Base-by-base conservation (phyloP, 2,797 vertebrate species). In the Aratinga solstitialis region DNA sequence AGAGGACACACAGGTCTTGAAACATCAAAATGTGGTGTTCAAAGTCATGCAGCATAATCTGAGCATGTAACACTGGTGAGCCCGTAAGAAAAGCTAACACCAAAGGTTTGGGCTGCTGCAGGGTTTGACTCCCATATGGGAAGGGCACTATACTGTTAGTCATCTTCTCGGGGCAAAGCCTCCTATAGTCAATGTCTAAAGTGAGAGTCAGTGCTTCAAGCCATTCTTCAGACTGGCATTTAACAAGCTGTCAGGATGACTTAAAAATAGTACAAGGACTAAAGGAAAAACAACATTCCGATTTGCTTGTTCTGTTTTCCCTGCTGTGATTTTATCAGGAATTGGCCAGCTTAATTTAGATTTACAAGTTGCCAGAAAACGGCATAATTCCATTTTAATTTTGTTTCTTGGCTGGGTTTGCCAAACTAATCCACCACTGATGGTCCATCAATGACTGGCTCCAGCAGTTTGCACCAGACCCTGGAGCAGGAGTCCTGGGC, bases 241-340 rank as follows among this genome's bases (percentile, higher is more conserved):
- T 91, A 89, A 91, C 87, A 94, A 95, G 82, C 92, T 93, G 84
- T 89, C 58, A 68, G 72, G 62, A 94, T 66, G 65, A 59, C 65
- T 83, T 90, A 91, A 95, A 94, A 94, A 96, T 94, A 97, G 84
- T 38, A 80, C 34, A 72, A 91, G 19, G 89, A 75, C 62, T 20
- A 51, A 95, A 43, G 58, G 68, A 79, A 96, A 97, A 78, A 56
- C 30, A 87, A 89, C 73, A 59, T 84, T 96, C 93, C 92, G 90
- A 90, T 94, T 96, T 95, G 91, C 93, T 94, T 87, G 54, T 84
- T 97, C 95, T 97, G 90, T 93, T 94, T 94, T 93, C 77, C 87
- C 90, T 61, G 85, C 95, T 96, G 87, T 10, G 96, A 96, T 82
- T 84, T 76, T 87, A 95, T 92, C 95, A 91, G 72, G 12, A 58